Base-by-base conservation (phyloP, 1,140 invertebrate species). In the Anastrepha ludens region DNA sequence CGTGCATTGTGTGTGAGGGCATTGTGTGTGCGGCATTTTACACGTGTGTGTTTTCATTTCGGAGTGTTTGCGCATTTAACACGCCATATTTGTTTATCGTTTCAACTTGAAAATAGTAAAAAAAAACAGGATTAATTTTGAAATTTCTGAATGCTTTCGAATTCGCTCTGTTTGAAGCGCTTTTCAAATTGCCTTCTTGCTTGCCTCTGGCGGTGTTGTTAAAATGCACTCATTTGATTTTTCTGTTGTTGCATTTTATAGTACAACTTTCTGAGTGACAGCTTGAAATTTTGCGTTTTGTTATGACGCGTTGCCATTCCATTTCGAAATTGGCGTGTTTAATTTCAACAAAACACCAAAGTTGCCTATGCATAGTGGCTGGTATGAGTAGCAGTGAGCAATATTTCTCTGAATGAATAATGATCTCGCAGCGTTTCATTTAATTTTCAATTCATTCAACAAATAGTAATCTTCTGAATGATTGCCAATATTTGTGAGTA, bases 31-130 rank as follows among this genome's bases (percentile, higher is more conserved):
- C 20, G 74, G 17, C 11, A 15, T 70, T 44, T 70, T 3, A 4
- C 29, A 9, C 41, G 8, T 70, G 20, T 41, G 39, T 44, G 41
- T 44, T 78, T 55, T 7, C 13, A 11, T 67, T 78, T 78, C 47
- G 3, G n/a, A 50, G 17, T 55, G 44, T 78, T 29, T 78, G 47
- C 15, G 74, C n/a, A 81, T 47, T 81, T 81, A 55, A 58, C 9
- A 50, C 74, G 74, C 47, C 47, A 81, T 50, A 13, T 81, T 81
- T 20, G 44, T 47, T 78, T 50, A 78, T 70, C 39, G 67, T 74
- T 74, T 39, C 0, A 15, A 47, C 39, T 74, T 44, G 13, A 7
- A 74, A 62, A 62, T 17, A 15, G 3, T 8, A 39, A 39, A 39
- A 39, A 39, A 44, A 41, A 70, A 44, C 15, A 3, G 11, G 7